Evolutionary conservation across 2,888 invertebrate genomes (phyloP).

Genomic region (Meghimatium bilineatum): DNA sequence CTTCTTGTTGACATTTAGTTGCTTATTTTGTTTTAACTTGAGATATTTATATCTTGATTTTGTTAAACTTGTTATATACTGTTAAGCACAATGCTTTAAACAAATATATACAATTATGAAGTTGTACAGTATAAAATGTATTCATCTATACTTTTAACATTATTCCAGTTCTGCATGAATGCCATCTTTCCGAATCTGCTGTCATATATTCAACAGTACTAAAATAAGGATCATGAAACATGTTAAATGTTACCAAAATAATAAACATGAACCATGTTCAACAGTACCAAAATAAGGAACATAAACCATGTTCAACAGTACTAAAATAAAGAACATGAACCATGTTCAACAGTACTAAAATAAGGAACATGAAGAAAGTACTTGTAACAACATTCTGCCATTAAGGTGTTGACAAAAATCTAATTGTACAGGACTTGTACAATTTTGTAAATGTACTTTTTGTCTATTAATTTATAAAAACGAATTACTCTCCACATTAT

Average conservation of each 20-base stretch:
- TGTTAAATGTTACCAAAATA: background rate
- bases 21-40: background rate
- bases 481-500: background rate
- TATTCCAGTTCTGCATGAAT: background rate
- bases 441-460: background rate
- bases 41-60: background rate
- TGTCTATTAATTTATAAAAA: background rate
- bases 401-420: background rate
- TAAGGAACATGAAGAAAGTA: background rate
- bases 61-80: background rate
- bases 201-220: background rate
- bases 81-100: too few relatives aligned
- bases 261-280: too few relatives aligned
- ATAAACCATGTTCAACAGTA: too few relatives aligned
- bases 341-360: too few relatives aligned
- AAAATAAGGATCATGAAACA: too few relatives aligned
- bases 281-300: too few relatives aligned
- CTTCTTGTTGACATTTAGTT: background rate
- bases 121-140: too few relatives aligned
- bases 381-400: background rate
- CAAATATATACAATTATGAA: too few relatives aligned
- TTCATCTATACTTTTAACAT: background rate
- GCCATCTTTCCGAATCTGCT: background rate
- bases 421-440: background rate
- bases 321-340: background rate